Conservation (phyloP, 2,797 vertebrate species). For the Sylvia borin region DNA sequence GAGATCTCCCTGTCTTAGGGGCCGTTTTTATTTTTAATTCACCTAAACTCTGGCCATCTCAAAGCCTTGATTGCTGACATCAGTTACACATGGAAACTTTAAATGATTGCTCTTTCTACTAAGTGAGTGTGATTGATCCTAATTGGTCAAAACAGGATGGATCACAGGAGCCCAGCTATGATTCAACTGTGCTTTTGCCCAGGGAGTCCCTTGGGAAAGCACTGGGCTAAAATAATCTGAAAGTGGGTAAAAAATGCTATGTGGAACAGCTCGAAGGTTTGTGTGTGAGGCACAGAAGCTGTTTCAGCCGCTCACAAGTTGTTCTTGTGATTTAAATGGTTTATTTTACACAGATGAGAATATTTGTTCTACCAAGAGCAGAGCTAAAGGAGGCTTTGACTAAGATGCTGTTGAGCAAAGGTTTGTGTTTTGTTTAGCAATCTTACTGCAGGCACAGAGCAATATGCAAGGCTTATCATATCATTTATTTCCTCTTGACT, state of each 20-base stretch:
- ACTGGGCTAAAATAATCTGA: neutral
- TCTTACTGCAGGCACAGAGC: neutral
- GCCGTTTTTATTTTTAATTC: neutral
- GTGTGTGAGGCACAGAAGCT: neutral
- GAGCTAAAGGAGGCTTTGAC: neutral
- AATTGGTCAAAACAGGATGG: neutral
- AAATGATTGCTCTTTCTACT: neutral
- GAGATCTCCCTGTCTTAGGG: neutral
- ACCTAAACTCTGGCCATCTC: neutral
- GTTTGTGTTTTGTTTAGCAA: neutral
- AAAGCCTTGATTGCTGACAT: neutral
- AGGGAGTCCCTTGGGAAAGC: neutral
- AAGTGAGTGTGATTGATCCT: neutral
- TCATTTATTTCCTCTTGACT: neutral
- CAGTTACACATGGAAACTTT: neutral
- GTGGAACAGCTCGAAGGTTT: neutral
- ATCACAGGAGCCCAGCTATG: neutral
- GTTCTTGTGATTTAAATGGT: neutral
- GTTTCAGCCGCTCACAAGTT: neutral
- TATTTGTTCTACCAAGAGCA: neutral
- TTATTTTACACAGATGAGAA: neutral
- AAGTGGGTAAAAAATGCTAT: neutral
- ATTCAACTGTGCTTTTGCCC: neutral
- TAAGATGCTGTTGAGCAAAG: neutral
- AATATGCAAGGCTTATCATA: rapidly evolving